Evolutionary conservation across 2,888 invertebrate species (phyloP).

Genomic region (Oligia strigilis): DNA sequence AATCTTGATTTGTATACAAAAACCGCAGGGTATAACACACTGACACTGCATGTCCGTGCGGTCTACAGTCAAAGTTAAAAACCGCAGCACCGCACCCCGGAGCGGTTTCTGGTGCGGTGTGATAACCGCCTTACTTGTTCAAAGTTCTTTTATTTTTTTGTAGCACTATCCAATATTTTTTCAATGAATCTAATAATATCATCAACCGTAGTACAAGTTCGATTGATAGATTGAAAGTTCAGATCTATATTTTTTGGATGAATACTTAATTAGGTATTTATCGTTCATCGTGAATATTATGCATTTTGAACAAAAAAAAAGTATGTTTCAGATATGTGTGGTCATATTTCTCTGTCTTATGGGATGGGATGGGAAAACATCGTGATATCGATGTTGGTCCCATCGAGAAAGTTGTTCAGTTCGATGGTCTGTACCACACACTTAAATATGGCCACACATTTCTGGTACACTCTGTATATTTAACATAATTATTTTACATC

Average conservation of each 20-base stretch:
- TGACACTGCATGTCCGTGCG: not conserved
- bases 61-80: not conserved
- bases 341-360: not conserved
- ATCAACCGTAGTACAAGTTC: not conserved
- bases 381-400: not conserved
- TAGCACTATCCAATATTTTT: not conserved
- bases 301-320: not conserved
- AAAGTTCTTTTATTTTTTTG: slow-evolving; percentile 31
- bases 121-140: not conserved
- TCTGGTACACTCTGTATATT: not conserved
- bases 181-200: not conserved
- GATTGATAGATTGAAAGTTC: not conserved
- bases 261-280: not conserved
- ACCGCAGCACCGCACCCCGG: not conserved
- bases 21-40: not conserved
- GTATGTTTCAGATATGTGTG: not conserved
- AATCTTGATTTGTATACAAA: not conserved
- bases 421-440: not conserved
- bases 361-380: not conserved
- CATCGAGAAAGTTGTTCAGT: not conserved
- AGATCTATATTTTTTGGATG: not conserved
- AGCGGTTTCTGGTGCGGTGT: not conserved
- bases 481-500: slow-evolving; percentile 13
- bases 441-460: not conserved
- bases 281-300: not conserved